Evolutionary conservation across 30 jellyfish, hydroid and myxozoan species (phyloP).

Genomic region (Chironex yamaguchii): DNA sequence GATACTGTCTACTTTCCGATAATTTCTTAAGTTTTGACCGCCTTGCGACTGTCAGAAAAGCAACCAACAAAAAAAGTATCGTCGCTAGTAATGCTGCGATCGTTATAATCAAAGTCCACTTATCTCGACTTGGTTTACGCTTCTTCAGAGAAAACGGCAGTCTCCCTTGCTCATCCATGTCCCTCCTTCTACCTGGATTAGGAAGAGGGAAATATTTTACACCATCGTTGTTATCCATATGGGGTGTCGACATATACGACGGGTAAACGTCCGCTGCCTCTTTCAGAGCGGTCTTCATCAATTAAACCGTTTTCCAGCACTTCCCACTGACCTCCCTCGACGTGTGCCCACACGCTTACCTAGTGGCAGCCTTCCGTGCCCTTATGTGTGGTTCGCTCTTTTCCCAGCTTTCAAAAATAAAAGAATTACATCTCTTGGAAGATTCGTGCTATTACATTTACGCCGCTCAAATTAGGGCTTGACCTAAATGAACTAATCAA

Average conservation of each 20-base stretch:
- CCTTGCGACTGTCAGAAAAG: constrained; percentile 62
- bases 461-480: too few species aligned
- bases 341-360: too few species aligned
- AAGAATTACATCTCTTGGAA: too few species aligned
- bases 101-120: constrained; percentile 79
- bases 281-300: background rate
- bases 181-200: background rate
- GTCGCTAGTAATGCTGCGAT: constrained; percentile 61
- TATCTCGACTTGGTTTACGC: constrained; percentile 27
- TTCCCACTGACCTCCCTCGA: too few species aligned
- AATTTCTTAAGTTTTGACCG: background rate
- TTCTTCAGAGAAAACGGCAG: constrained; percentile 23
- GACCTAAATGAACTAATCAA: too few species aligned
- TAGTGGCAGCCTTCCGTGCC: too few species aligned
- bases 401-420: too few species aligned
- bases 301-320: too few species aligned
- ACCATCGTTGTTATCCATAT: background rate
- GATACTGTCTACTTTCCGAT: background rate
- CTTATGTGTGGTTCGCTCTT: too few species aligned
- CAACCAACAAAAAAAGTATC: constrained; percentile 56
- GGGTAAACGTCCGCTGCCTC: background rate
- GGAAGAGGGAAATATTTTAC: background rate
- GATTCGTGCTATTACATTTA: too few species aligned
- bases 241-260: background rate
- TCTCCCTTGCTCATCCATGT: background rate